These are phyloP conservation scores for Phoenoteleia sp. DNA, from an alignment of 2,888 invertebrate species.

Conservation along the genomic window DNA sequence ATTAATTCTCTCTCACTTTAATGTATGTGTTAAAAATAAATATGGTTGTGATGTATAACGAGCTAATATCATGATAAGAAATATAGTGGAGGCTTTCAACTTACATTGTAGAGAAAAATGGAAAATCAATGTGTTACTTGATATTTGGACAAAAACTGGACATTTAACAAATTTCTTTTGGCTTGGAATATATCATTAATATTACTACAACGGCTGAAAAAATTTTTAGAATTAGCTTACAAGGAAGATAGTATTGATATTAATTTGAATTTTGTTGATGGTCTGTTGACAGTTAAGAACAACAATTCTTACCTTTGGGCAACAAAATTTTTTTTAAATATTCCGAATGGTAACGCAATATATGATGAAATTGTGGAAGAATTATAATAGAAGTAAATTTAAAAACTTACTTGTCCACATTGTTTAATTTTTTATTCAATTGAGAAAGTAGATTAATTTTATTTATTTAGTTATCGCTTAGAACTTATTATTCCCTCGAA, in stretches of 20 bases:
- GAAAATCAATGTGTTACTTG: neutral
- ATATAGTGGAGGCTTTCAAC: neutral
- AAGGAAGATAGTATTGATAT: neutral
- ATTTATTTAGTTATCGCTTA: no score
- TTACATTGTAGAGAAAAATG: neutral
- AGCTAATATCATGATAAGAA: no score
- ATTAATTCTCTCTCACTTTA: no score
- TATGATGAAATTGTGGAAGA: neutral
- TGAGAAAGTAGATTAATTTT: no score
- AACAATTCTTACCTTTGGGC: conserved; percentile 4
- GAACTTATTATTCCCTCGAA: no score
- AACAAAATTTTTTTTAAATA: neutral
- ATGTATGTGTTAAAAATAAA: no score
- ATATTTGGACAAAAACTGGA: conserved; percentile 1
- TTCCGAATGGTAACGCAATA: neutral
- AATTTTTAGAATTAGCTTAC: no score
- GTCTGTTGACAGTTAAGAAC: conserved; percentile 1
- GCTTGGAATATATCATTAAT: neutral
- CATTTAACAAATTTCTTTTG: conserved; percentile 10
- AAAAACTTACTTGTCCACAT: no score
- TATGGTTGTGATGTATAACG: no score
- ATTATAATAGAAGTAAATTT: no score
- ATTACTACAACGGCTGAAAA: neutral
- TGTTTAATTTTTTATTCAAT: no score
- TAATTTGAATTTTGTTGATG: neutral